Conservation (phyloP, 2,113 vertebrate species). For the Oxyruncus cristatus region DNA sequence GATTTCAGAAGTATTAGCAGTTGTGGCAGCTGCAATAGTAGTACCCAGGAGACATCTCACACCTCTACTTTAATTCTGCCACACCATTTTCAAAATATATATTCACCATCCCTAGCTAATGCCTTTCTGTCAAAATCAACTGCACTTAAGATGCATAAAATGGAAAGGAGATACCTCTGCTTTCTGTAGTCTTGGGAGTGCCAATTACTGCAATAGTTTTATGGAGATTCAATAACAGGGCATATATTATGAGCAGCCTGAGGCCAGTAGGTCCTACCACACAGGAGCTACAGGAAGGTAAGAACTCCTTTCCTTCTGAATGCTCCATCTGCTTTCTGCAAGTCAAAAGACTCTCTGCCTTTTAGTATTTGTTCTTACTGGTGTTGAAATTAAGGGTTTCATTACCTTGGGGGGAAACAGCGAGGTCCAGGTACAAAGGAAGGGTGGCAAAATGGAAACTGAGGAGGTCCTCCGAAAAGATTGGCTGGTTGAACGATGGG, state of each 20-base stretch:
- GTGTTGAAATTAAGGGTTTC: background rate
- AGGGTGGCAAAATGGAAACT: slow-evolving; percentile 67
- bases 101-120: background rate
- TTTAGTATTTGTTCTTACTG: background rate
- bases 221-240: background rate
- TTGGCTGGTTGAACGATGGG: slow-evolving; percentile 42
- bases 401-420: slow-evolving; percentile 79
- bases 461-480: slow-evolving; percentile 60
- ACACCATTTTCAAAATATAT: background rate
- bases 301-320: background rate
- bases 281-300: background rate
- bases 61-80: background rate
- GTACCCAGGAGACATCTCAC: background rate
- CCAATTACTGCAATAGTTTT: background rate
- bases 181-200: background rate
- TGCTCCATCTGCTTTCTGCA: background rate
- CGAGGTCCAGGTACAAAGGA: slow-evolving; percentile 74
- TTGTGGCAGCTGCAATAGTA: background rate
- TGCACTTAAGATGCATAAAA: background rate
- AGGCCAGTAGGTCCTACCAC: background rate
- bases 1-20: background rate
- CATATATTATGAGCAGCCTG: background rate
- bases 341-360: background rate
- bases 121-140: background rate
- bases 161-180: background rate